phyloP scores from a whole-genome alignment of 2,113 vertebrate species.

The Oryzias melastigma region DNA sequence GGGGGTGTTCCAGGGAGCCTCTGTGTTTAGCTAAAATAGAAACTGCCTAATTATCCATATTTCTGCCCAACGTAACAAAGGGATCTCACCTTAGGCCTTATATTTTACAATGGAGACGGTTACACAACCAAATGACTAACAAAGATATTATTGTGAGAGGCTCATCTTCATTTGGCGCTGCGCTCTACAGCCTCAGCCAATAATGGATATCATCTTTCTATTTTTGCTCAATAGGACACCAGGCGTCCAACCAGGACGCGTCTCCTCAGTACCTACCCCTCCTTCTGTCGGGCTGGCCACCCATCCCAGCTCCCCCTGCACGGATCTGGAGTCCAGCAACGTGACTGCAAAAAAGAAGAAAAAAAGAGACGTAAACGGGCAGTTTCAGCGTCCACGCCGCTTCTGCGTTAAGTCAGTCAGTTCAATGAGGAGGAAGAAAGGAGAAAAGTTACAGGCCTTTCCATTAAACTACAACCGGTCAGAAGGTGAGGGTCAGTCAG shows the following conservation, averaged over 20 bases:
- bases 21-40: constrained; percentile 11
- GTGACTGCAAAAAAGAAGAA: constrained; percentile 86
- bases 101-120: constrained; percentile 13
- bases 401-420: constrained; percentile 10
- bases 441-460: neutral
- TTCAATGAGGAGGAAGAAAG: constrained; percentile 1
- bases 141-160: constrained; percentile 33
- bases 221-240: constrained; percentile 51
- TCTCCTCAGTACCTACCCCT: constrained; percentile 87
- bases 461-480: no score
- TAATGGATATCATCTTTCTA: constrained; percentile 56
- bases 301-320: constrained; percentile 96
- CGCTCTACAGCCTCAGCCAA: constrained; percentile 36
- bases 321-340: constrained; percentile 95
- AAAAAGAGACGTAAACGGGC: constrained; percentile 59
- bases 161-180: constrained; percentile 29
- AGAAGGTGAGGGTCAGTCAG: no score
- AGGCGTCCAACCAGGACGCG: constrained; percentile 50
- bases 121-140: constrained; percentile 33
- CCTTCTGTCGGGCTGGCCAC: constrained; percentile 96
- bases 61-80: constrained; percentile 12
- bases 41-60: constrained; percentile 12
- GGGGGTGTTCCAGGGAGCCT: constrained; percentile 13
- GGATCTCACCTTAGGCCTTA: constrained; percentile 11
- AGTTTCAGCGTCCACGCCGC: constrained; percentile 17